Evolutionary conservation across 2,888 invertebrate species (phyloP).

Genomic region (Molorchus minor): DNA sequence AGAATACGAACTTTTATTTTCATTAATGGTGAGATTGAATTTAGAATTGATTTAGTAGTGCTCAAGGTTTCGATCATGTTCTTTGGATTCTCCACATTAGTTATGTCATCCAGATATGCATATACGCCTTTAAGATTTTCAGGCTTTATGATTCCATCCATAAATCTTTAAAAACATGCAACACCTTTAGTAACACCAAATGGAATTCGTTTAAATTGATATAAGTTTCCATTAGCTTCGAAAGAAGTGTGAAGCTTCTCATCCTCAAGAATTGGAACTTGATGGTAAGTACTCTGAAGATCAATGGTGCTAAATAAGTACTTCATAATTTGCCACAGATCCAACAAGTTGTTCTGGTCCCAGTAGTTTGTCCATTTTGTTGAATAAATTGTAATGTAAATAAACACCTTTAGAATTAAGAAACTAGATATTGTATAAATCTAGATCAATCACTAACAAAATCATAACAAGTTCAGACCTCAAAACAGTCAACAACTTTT

Average conservation of each 20-base stretch:
- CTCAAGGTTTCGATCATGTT: constrained; percentile 6
- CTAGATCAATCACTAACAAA: too few species aligned
- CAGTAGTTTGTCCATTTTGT: too few species aligned
- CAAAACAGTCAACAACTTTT: too few species aligned
- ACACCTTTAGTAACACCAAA: constrained; percentile 19
- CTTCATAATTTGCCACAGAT: constrained; percentile 8
- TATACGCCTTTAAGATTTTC: constrained; percentile 9
- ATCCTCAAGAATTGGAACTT: background rate
- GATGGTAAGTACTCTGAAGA: too few species aligned
- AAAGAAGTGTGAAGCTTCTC: constrained; percentile 13
- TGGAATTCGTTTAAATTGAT: constrained; percentile 9
- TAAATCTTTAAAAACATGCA: constrained; percentile 11
- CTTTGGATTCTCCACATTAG: constrained; percentile 2
- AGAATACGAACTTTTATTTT: constrained; percentile 1
- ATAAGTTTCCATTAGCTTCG: constrained; percentile 9
- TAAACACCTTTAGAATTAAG: too few species aligned
- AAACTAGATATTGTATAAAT: too few species aligned
- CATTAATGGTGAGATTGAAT: constrained; percentile 3
- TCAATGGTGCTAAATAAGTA: constrained; percentile 11
- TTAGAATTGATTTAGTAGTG: background rate
- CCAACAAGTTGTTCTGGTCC: too few species aligned
- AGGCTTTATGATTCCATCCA: constrained; percentile 6
- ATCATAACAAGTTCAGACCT: too few species aligned
- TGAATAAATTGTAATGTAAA: too few species aligned
- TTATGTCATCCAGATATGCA: constrained; percentile 12